Percentiles rank a stretch among this genome's conserved stretches.
These are phyloP conservation scores for Aplodontia rufa DNA, from an alignment of 2,113 vertebrate genomes.

Conservation along the genomic window DNA sequence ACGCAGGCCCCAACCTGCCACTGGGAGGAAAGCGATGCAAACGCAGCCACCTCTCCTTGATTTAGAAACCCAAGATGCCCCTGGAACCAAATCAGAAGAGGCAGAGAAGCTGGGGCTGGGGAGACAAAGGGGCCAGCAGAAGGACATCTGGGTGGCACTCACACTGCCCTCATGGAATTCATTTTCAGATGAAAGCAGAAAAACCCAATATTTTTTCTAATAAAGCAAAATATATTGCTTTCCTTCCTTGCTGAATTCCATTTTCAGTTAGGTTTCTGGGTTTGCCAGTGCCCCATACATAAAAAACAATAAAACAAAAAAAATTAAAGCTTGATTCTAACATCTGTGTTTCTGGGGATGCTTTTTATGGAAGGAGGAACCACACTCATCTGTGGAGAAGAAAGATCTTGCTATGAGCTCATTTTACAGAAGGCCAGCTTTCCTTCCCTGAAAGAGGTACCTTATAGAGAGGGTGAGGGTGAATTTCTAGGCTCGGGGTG, in stretches of 20 bases:
- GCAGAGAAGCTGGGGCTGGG: not conserved
- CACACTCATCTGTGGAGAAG: not conserved
- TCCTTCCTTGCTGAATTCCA: not conserved
- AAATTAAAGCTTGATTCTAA: not conserved
- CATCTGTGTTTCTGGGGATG: not conserved
- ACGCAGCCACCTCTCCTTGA: not conserved
- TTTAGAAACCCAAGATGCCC: not conserved
- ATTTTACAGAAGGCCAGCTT: not conserved
- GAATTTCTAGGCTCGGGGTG: not conserved
- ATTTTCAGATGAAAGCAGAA: not conserved
- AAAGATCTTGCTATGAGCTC: not conserved
- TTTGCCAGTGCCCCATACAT: not conserved
- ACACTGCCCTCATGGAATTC: not conserved
- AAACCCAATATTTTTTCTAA: not conserved
- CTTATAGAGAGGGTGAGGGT: not conserved
- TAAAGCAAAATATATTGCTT: not conserved
- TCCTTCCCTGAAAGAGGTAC: not conserved
- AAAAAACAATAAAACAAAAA: not conserved
- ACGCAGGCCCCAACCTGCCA: not conserved
- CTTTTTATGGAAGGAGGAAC: not conserved
- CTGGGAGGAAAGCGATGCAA: not conserved
- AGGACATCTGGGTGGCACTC: not conserved
- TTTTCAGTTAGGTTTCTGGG: not conserved
- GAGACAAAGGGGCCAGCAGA: not conserved
- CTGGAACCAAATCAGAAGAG: not conserved